These are phyloP conservation scores for Mongoloraphidia duomilia DNA, from an alignment of 2,888 invertebrate species.

Conservation along the genomic window DNA sequence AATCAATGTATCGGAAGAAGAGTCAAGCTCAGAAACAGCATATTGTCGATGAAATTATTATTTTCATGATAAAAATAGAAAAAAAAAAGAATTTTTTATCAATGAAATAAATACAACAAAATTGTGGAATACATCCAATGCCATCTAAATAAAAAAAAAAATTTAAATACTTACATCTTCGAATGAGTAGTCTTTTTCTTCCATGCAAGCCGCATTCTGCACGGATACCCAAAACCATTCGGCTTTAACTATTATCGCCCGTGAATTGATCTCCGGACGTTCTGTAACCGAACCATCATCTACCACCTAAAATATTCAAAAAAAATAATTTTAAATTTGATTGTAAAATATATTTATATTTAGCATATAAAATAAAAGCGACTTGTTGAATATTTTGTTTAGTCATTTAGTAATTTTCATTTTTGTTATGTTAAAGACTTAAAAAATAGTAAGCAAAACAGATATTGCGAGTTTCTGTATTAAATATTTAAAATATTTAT, in stretches of 20 bases:
- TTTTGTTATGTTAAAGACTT: too few species aligned
- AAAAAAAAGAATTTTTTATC: background rate
- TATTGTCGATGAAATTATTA: background rate
- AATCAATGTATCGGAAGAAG: too few species aligned
- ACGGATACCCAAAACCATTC: conserved; percentile 99
- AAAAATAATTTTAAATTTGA: background rate
- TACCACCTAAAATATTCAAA: conserved; percentile 49
- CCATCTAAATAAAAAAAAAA: too few species aligned
- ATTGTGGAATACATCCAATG: conserved; percentile 3
- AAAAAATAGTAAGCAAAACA: too few species aligned
- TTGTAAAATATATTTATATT: background rate
- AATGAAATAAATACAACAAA: background rate
- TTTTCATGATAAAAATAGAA: conserved; percentile 1
- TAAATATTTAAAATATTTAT: too few species aligned
- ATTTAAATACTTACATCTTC: conserved; percentile 54
- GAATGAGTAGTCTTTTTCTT: conserved; percentile 79
- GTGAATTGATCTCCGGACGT: conserved; percentile 40
- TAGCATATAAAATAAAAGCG: background rate
- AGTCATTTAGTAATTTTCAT: too few species aligned
- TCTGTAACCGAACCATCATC: conserved; percentile 67
- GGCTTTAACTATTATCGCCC: conserved; percentile 68
- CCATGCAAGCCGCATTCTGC: conserved; percentile 86
- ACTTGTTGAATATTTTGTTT: too few species aligned
- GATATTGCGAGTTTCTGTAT: too few species aligned
- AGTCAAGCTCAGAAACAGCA: too few species aligned